Base-by-base conservation (phyloP, 2,113 vertebrate genomes). In the Illadopsis cleaveri region DNA sequence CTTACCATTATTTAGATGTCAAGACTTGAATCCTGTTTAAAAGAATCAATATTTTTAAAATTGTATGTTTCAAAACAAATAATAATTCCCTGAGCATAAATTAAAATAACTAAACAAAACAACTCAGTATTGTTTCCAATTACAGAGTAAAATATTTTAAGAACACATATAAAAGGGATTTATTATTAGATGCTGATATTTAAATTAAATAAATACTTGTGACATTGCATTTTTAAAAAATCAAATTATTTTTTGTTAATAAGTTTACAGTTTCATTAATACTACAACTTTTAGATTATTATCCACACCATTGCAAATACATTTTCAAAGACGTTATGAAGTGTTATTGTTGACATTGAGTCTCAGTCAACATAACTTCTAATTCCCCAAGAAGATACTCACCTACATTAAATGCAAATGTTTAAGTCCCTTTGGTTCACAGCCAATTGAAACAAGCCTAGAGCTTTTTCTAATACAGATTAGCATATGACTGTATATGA, bases 1-100 rank as follows among this genome's bases (percentile, higher is more conserved):
- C 97, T 97, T 97, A 98, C 95, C 85, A 90, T 97, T 89, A 88
- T 90, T 96, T 91, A 75, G 89, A 86, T 93, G 82, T 38, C 40
- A 90, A 91, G 92, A 85, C 31, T 61, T 95, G 82, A 90, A 56
- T 48, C 78, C 97, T 97, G 90, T 90, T 89, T 77, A 54, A 95
- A 94, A 95, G 44, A 86, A 96, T 71, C 10, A 76, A 57, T 64
- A 79, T n/a, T 48, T 75, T 75, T 1, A 8, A 50, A 76, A 51
- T n/a, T 17, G 4, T 9, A 5, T 30, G 9, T 28, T 66, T 75
- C 21, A 88, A 45, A 62, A 58, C 30, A 57, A 91, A 56, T 20
- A 61, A 21, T n/a, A 76, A 25, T 60, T 75, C 1, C 69, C 45
- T 75, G 10, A 70, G 37, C 23, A 56, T 54, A 78, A 57, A 30